Base-by-base conservation (phyloP, 2,797 vertebrate species). In the Epinephelus awoara region DNA sequence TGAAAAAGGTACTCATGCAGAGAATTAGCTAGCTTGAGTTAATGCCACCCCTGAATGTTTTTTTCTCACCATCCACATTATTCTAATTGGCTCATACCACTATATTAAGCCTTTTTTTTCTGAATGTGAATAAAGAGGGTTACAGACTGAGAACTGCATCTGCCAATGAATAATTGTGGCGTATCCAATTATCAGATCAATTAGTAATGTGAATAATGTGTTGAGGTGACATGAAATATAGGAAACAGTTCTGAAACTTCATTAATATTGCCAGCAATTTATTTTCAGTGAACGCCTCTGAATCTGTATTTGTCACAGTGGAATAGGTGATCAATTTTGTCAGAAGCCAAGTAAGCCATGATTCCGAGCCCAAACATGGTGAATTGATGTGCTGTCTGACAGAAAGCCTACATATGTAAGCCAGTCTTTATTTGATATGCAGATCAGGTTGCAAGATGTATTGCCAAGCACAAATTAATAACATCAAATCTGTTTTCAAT, bases 1-100 rank as follows among this genome's bases (percentile, higher is more conserved):
- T 85, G 82, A 91, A 89, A 88, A 92, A 82, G 64, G 83, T 83
- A 77, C 44, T 89, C 88, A 88, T 85, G 89, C 88, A 89, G 79
- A 86, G 84, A 90, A 85, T 90, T 90, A 90, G 77, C 72, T 90
- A 79, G 80, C 66, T 91, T 80, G 62, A 79, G 54, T 90, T 89
- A 86, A 91, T 80, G 69, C 47, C 56, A 79, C 57, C 83, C 72
- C 69, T 83, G 64, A 79, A 86, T 90, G 64, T 81, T 76, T 85
- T 85, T 89, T 78, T 67, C 47, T 40, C 64, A 79, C 44, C 58
- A 73, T 79, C 55, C 69, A 88, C 87, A 92, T 93, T 71, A 84
- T 87, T 90, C 72, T 82, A 90, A 92, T 87, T 88, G 77, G 72
- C 62, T 89, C 64, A 70, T 81, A 71, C 76, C 58, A 85, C 67